Conservation (phyloP, 2,113 vertebrate genomes). For the Symphodus melops region DNA sequence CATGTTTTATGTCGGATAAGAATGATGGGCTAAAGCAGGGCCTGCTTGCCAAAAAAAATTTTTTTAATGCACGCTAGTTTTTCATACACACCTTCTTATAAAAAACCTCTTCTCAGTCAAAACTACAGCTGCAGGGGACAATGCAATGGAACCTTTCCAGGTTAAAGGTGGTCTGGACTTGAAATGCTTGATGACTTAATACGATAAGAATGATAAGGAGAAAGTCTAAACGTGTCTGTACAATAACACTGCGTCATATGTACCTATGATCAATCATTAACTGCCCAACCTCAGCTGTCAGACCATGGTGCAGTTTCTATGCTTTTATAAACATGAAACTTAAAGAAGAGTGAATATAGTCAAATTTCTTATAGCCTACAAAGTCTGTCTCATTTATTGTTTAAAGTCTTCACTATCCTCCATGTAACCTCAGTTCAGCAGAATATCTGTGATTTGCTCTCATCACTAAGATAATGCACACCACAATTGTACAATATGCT, state of each 20-base stretch:
- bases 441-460: not conserved
- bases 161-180: constrained; percentile 12
- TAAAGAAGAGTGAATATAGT: constrained; percentile 29
- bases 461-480: not conserved
- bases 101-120: constrained; percentile 8
- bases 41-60: constrained; percentile 18
- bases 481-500: not conserved
- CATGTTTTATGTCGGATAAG: constrained; percentile 30
- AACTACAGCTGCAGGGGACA: constrained; percentile 40
- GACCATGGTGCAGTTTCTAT: not conserved
- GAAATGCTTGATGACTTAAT: constrained; percentile 40
- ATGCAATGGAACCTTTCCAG: constrained; percentile 9
- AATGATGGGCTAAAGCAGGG: constrained; percentile 9
- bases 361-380: too few species aligned
- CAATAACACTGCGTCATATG: constrained; percentile 32
- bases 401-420: too few species aligned
- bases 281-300: constrained; percentile 26
- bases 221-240: constrained; percentile 41
- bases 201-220: constrained; percentile 28
- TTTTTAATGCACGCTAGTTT: constrained; percentile 24
- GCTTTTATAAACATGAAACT: constrained; percentile 22
- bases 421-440: not conserved
- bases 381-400: too few species aligned
- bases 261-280: constrained; percentile 38
- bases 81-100: constrained; percentile 13